These are phyloP conservation scores for Pholis gunnellus DNA, from an alignment of 2,113 vertebrate genomes.

Conservation along the genomic window DNA sequence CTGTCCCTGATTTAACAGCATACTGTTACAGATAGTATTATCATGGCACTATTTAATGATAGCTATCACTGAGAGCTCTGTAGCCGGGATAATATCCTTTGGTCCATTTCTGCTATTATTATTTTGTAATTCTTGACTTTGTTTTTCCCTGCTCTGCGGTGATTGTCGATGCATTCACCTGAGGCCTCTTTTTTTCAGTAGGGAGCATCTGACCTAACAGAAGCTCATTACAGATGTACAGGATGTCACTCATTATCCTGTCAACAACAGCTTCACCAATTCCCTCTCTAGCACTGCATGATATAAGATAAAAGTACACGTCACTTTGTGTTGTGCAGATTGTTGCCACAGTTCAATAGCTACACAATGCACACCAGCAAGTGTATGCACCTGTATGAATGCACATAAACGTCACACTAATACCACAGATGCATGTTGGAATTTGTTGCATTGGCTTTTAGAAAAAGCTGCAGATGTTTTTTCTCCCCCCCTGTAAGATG, in stretches of 20 bases:
- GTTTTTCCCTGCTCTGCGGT: background rate
- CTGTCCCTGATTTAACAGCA: background rate
- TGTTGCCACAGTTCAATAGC: conserved; percentile 4
- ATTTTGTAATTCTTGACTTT: conserved; percentile 28
- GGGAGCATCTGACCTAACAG: conserved; percentile 30
- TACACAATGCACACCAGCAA: background rate
- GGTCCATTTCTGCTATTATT: background rate
- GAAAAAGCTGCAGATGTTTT: background rate
- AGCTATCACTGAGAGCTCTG: background rate
- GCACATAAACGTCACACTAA: background rate
- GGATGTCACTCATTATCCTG: conserved; percentile 27
- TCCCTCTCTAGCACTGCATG: background rate
- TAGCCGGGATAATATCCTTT: background rate
- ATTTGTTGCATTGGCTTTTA: conserved; percentile 13
- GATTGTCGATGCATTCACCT: conserved; percentile 10
- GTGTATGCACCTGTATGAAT: background rate
- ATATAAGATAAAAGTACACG: conserved; percentile 9
- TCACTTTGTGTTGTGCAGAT: conserved; percentile 1
- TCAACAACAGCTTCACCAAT: conserved; percentile 21
- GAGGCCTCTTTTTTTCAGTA: conserved; percentile 12
- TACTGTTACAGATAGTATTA: background rate
- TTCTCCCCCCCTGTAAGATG: conserved; percentile 23
- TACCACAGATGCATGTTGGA: background rate
- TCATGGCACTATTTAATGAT: background rate
- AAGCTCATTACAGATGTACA: conserved; percentile 33